Base-by-base conservation (phyloP, 2,797 vertebrate genomes). In the Fratercula arctica region DNA sequence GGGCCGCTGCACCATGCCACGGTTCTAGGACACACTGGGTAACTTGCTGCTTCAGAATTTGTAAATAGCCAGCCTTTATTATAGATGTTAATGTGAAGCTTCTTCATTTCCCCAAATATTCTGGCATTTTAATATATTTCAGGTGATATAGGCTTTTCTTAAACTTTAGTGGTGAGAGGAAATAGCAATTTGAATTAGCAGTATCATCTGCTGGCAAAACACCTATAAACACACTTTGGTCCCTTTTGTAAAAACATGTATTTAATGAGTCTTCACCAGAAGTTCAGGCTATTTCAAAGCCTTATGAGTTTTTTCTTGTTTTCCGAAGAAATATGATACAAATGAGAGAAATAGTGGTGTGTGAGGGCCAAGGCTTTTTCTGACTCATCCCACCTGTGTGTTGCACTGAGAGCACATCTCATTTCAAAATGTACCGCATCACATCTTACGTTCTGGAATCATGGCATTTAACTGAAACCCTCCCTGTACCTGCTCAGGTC, bases 1-100 rank as follows among this genome's bases (percentile, higher is more conserved):
- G 99, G 99, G 48, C 99, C 99, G 1, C 98, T 99, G 48, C 99
- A 99, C 97, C 99, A 99, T 3, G 99, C 99, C 96, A 99, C 99
- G 0, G 98, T 99, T 97, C 97, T 99, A 59, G 99, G 99, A 59
- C 99, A 99, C 96, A 99, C 99, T 0, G 99, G 99, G 99, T 99
- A 94, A 96, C 39, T 84, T 11, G 3, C 79, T 84, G 69, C 51
- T 70, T 20, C 46, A 48, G 57, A 48, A 3, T 41, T 75, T 88
- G 25, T 76, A 29, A 66, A 86, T 50, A 33, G 33, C 20, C 4
- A 10, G 45, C 61, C n/a, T 76, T 82, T 85, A 33, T 35, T 89
- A 0, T 68, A 59, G 10, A 37, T 43, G 15, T 80, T 94, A 31
- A 46, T 61, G 16, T 45, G 60, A 89, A 89, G 24, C 41, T 70